phyloP scores from a whole-genome alignment of 2,797 vertebrate species.

The Chromis chromis region DNA sequence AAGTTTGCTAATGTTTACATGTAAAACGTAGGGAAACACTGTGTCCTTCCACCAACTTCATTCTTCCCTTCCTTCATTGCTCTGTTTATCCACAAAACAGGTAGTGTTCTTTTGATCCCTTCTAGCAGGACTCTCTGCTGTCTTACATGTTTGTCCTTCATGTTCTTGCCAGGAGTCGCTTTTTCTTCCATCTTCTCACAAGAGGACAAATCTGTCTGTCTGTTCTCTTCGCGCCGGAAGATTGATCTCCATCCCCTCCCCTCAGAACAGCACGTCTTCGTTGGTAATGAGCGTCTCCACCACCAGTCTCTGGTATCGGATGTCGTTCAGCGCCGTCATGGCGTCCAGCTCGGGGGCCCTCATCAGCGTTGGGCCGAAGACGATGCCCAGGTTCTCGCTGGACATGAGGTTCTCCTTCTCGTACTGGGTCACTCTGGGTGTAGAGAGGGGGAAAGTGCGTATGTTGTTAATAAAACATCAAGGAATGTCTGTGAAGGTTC shows the following conservation, averaged over 20 bases:
- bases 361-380: constrained; percentile 99
- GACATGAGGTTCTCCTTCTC: constrained; percentile 98
- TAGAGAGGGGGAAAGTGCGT: neutral
- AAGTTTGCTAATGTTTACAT: neutral
- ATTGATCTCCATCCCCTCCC: constrained; percentile 1
- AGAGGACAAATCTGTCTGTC: neutral
- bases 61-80: constrained; percentile 37
- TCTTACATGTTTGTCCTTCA: constrained; percentile 30
- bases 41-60: constrained; percentile 28
- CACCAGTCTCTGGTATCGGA: constrained; percentile 98
- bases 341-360: constrained; percentile 94
- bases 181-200: constrained; percentile 18
- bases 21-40: constrained; percentile 41
- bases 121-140: neutral
- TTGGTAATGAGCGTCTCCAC: constrained; percentile 98
- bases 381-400: constrained; percentile 97
- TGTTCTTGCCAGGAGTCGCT: constrained; percentile 7
- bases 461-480: too few species aligned
- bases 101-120: constrained; percentile 5
- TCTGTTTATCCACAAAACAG: constrained; percentile 20
- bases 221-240: neutral
- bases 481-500: too few species aligned
- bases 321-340: constrained; percentile 97
- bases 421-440: constrained; percentile 90
- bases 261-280: constrained; percentile 97